Conservation (phyloP, 2,888 invertebrate genomes). For the Drosophila nr. perissopoda region DNA sequence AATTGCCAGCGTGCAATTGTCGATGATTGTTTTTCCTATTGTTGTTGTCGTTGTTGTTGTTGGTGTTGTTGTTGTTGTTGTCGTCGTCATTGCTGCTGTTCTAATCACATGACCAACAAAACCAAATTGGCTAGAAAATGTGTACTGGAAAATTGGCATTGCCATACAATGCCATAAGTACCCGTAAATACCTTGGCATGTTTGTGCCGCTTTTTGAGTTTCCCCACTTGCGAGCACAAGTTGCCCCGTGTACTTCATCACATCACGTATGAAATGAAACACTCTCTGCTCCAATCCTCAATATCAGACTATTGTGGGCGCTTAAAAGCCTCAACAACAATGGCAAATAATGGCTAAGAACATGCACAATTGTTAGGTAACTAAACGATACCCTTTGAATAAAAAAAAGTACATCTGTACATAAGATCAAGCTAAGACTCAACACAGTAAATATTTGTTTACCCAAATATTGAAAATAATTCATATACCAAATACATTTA, state of each 20-base stretch:
- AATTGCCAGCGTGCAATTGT: slow-evolving; percentile 42
- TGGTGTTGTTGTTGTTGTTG: slow-evolving; percentile 5
- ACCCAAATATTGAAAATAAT: neutral
- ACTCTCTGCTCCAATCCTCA: slow-evolving; percentile 1
- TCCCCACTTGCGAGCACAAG: slow-evolving; percentile 46
- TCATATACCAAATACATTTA: neutral
- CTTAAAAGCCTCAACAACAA: slow-evolving; percentile 15
- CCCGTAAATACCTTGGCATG: slow-evolving; percentile 41
- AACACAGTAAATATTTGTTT: neutral
- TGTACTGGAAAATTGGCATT: slow-evolving; percentile 55
- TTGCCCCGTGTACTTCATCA: slow-evolving; percentile 22
- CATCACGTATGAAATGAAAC: slow-evolving; percentile 43
- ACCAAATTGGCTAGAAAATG: slow-evolving; percentile 14
- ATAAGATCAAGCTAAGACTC: neutral
- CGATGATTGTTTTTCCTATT: slow-evolving; percentile 13
- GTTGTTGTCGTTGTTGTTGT: slow-evolving; percentile 13
- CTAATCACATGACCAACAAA: slow-evolving; percentile 45
- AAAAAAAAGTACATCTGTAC: neutral
- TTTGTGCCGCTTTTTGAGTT: slow-evolving; percentile 20
- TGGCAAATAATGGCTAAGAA: slow-evolving; percentile 10
- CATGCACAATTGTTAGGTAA: slow-evolving; percentile 1
- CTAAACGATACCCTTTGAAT: neutral
- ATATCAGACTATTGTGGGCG: slow-evolving; percentile 25
- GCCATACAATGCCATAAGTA: slow-evolving; percentile 27
- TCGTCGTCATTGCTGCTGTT: slow-evolving; percentile 20